A percentile compares a stretch with the other conserved stretches of the same genome.
phyloP scores from a whole-genome alignment of 2,888 invertebrate genomes.

The Limenitis arthemis region DNA sequence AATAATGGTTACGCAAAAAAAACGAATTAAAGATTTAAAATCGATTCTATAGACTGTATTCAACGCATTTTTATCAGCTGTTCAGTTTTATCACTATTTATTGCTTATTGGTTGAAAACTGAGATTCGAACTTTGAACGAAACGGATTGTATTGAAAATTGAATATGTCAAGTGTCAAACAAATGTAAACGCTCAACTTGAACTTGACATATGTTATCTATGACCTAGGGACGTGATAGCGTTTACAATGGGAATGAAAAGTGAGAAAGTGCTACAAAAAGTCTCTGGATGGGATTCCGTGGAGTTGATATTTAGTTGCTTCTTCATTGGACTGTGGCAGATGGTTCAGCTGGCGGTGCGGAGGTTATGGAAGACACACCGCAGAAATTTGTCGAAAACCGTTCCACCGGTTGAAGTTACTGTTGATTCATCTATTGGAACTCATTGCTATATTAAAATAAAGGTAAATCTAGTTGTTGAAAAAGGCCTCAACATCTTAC shows the following conservation, averaged over 20 bases:
- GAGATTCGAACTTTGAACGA: too few species aligned
- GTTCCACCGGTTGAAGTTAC: slow-evolving; percentile 47
- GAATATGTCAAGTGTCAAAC: too few species aligned
- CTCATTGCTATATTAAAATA: slow-evolving; percentile 62
- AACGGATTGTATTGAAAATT: too few species aligned
- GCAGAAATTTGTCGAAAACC: slow-evolving; percentile 42
- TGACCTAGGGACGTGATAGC: slow-evolving; percentile 20
- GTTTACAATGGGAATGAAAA: slow-evolving; percentile 41
- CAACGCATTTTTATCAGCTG: slow-evolving; percentile 45
- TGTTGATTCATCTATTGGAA: slow-evolving; percentile 56
- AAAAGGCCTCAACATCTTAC: background rate
- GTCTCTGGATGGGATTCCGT: slow-evolving; percentile 56
- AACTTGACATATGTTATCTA: slow-evolving; percentile 19
- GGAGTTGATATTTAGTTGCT: slow-evolving; percentile 46
- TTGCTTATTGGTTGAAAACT: too few species aligned
- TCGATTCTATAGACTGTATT: slow-evolving; percentile 8
- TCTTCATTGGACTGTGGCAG: slow-evolving; percentile 56
- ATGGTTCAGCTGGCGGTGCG: slow-evolving; percentile 45
- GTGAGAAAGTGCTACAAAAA: slow-evolving; percentile 43
- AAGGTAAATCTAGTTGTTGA: slow-evolving; percentile 39
- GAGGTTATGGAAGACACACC: slow-evolving; percentile 56
- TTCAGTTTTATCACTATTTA: too few species aligned
- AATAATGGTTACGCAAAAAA: too few species aligned
- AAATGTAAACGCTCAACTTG: too few species aligned
- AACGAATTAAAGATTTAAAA: too few species aligned